Evolutionary conservation across 2,888 invertebrate genomes (phyloP).

Genomic region (Chymomyza amoena): DNA sequence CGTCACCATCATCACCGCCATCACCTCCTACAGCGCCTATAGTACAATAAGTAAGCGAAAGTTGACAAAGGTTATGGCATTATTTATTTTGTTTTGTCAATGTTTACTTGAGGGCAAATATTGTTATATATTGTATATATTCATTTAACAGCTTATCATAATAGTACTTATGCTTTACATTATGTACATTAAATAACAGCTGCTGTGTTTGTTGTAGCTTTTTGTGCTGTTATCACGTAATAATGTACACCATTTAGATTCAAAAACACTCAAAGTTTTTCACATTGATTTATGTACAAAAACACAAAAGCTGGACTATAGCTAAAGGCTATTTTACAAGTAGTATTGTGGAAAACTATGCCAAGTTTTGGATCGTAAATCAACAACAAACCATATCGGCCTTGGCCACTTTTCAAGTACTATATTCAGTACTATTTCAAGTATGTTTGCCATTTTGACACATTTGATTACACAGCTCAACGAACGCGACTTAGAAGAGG

Average conservation of each 20-base stretch:
- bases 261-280: not conserved
- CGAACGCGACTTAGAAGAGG: not conserved
- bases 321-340: not conserved
- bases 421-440: not conserved
- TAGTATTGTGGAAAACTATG: not conserved
- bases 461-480: constrained; percentile 36
- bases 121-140: not conserved
- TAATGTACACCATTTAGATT: not conserved
- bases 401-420: not conserved
- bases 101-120: not conserved
- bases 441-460: constrained; percentile 41
- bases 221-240: not conserved
- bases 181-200: not conserved
- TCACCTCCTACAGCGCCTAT: constrained; percentile 94
- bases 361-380: not conserved
- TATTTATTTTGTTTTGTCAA: not conserved
- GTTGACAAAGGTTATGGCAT: constrained; percentile 8
- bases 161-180: not conserved
- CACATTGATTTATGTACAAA: not conserved
- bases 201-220: not conserved
- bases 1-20: constrained; percentile 93
- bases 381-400: not conserved
- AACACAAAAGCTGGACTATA: not conserved
- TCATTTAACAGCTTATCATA: not conserved
- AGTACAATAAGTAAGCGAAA: constrained; percentile 47